phyloP scores from a whole-genome alignment of 2,888 invertebrate genomes.

The Chesias legatella region DNA sequence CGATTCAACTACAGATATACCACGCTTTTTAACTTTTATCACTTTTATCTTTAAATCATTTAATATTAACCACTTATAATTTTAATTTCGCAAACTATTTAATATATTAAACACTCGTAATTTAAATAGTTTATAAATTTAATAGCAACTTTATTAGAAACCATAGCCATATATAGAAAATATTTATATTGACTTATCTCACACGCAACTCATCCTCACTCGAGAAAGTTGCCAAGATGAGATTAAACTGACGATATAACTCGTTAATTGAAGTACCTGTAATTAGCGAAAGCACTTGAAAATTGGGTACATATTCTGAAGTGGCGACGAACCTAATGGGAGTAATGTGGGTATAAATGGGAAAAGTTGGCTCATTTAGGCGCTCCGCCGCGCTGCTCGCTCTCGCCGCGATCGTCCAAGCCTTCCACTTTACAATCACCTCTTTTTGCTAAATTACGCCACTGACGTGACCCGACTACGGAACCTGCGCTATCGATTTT shows the following conservation, averaged over 20 bases:
- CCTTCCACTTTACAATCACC: conserved; percentile 62
- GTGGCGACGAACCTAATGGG: conserved; percentile 65
- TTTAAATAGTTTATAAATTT: too few species aligned
- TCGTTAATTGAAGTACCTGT: conserved; percentile 64
- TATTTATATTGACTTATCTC: conserved; percentile 4
- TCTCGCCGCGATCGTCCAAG: conserved; percentile 45
- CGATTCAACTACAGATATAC: too few species aligned
- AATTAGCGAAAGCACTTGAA: conserved; percentile 58
- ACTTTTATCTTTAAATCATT: too few species aligned
- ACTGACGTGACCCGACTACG: conserved; percentile 57
- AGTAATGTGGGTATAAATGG: conserved; percentile 73
- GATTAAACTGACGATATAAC: conserved; percentile 53
- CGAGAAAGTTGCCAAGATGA: conserved; percentile 43
- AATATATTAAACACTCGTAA: too few species aligned
- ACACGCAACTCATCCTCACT: conserved; percentile 6
- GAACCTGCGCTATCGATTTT: conserved; percentile 32
- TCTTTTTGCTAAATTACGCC: conserved; percentile 66
- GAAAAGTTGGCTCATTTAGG: conserved; percentile 71
- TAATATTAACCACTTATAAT: too few species aligned
- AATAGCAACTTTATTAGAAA: too few species aligned
- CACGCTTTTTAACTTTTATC: too few species aligned
- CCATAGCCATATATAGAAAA: background rate
- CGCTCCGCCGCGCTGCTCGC: conserved; percentile 47
- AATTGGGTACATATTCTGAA: conserved; percentile 60
- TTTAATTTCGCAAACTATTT: too few species aligned